These are phyloP conservation scores for Danio albolineatus DNA, from an alignment of 2,797 vertebrate genomes.

Conservation along the genomic window DNA sequence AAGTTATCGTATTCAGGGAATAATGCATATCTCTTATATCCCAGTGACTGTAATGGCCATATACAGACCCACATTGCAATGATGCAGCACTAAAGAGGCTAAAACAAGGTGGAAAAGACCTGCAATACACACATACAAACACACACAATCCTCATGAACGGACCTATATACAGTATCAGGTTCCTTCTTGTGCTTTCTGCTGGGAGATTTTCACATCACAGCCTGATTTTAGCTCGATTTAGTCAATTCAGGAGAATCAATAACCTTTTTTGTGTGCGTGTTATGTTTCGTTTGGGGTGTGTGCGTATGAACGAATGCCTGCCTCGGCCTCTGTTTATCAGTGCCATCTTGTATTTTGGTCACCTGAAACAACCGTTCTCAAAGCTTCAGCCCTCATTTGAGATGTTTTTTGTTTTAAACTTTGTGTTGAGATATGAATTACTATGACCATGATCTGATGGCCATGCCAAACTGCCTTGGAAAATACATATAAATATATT, in stretches of 20 bases:
- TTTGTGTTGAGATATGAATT: constrained; percentile 67
- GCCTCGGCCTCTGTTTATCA: constrained; percentile 67
- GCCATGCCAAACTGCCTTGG: constrained; percentile 84
- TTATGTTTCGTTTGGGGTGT: background rate
- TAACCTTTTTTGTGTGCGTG: background rate
- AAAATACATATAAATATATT: constrained; percentile 74
- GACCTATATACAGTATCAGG: constrained; percentile 3
- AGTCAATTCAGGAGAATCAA: background rate
- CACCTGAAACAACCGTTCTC: constrained; percentile 66
- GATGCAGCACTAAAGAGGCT: background rate
- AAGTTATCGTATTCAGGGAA: constrained; percentile 46
- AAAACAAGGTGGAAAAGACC: constrained; percentile 5
- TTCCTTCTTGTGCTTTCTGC: background rate
- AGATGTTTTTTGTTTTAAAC: constrained; percentile 70
- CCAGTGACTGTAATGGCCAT: constrained; percentile 40
- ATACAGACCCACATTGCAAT: constrained; percentile 3
- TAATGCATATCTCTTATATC: constrained; percentile 32
- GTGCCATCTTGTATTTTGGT: constrained; percentile 64
- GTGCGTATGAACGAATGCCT: constrained; percentile 62
- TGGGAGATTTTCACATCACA: constrained; percentile 22
- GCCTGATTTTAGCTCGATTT: background rate
- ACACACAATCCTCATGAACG: background rate
- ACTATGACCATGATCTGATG: constrained; percentile 76
- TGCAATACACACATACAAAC: constrained; percentile 4
- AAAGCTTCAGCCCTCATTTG: constrained; percentile 68